These are phyloP conservation scores for Molorchus minor DNA, from an alignment of 2,888 invertebrate species.

Conservation along the genomic window DNA sequence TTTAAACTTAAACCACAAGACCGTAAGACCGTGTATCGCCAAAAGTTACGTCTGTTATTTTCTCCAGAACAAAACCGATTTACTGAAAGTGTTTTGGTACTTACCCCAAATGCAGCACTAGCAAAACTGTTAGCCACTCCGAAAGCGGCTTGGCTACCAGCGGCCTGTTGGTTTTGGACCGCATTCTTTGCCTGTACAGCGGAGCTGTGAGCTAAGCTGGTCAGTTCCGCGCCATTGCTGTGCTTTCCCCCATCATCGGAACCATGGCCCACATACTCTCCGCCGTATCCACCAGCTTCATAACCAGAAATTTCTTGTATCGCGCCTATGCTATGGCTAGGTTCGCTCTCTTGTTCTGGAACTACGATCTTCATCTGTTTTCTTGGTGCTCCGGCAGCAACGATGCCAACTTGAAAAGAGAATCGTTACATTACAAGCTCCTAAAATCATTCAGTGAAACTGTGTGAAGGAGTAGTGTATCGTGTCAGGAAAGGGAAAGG, in stretches of 20 bases:
- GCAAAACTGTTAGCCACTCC: constrained; percentile 77
- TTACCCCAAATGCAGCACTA: constrained; percentile 69
- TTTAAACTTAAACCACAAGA: not conserved
- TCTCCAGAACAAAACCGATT: too few relatives aligned
- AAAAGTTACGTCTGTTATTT: not conserved
- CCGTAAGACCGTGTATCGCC: not conserved
- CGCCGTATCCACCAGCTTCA: constrained; percentile 1
- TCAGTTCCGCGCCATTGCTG: constrained; percentile 69
- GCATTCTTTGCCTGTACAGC: constrained; percentile 79
- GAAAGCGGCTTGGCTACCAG: constrained; percentile 78
- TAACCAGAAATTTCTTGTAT: constrained; percentile 9
- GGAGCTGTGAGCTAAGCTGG: constrained; percentile 73
- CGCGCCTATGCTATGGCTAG: not conserved
- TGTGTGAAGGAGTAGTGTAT: too few relatives aligned
- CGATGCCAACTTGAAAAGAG: not conserved
- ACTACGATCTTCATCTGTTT: constrained; percentile 11
- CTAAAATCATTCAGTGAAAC: too few relatives aligned
- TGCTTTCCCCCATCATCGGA: not conserved
- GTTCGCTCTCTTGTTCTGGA: not conserved
- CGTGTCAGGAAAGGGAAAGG: too few relatives aligned
- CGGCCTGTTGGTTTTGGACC: constrained; percentile 70
- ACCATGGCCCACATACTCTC: not conserved
- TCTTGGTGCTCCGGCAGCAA: not conserved
- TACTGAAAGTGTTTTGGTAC: too few relatives aligned
- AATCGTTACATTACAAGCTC: not conserved